Conservation (phyloP, 1,140 invertebrate genomes). For the Pogonomyrmex californicus region DNA sequence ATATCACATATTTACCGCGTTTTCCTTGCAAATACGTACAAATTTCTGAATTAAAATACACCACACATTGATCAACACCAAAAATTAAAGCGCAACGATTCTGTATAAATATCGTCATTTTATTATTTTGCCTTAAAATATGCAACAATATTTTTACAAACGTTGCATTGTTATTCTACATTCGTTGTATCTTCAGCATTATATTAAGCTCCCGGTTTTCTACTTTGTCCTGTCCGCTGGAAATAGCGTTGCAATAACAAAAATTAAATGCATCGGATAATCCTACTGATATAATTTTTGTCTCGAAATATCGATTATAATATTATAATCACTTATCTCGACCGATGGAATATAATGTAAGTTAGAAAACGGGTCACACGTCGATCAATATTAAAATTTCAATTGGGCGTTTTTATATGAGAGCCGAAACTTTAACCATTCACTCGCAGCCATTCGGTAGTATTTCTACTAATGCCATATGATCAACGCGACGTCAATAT, state of each 20-base stretch:
- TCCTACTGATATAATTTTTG: constrained; percentile 2
- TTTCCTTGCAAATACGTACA: too few relatives aligned
- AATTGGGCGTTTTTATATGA: not conserved
- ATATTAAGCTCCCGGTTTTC: not conserved
- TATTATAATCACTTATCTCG: not conserved
- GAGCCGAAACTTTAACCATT: constrained; percentile 15
- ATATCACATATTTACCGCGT: not conserved
- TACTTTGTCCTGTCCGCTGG: not conserved
- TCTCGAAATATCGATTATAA: not conserved
- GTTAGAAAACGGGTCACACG: not conserved
- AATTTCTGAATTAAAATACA: not conserved
- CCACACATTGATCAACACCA: not conserved
- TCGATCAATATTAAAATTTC: constrained; percentile 44
- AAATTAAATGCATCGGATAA: not conserved
- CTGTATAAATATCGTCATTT: not conserved
- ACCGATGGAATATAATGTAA: not conserved
- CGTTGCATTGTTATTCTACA: too few relatives aligned
- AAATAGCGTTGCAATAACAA: not conserved
- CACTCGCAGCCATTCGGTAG: not conserved
- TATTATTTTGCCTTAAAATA: not conserved
- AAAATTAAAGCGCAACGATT: not conserved
- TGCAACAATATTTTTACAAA: not conserved
- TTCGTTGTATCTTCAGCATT: not conserved
- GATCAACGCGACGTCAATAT: constrained; percentile 38
- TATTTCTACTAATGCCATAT: constrained; percentile 18